Evolutionary conservation across 2,797 vertebrate genomes (phyloP), one percentile per base, ranked within the genome.

Genomic region (Schizothorax lantsangensis): DNA sequence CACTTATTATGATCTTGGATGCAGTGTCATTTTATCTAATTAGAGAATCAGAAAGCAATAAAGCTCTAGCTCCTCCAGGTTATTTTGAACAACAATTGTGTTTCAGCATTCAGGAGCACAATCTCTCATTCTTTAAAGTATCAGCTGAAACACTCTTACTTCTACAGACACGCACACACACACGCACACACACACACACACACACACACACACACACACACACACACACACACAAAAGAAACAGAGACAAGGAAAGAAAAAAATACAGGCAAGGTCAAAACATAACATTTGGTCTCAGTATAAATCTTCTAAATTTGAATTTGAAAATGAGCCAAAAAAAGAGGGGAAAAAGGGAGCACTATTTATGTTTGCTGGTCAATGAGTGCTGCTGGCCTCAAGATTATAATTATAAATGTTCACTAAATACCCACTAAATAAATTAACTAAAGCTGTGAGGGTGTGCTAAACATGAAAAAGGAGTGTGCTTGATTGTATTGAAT

Each of bases 11-110:
- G 21, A 73, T 83, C 38, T 45, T 30, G 15, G 11, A 64, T 36
- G 7, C 2, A 8, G 33, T 45, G 43, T 14, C 1, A 36, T 49
- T 66, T 66, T 6, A 36, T 64, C 8, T 45, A 66, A 36, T 12
- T 33, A 84, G 43, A 74, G n/a, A 83, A 12, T 83, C n/a, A 74
- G 6, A 75, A 62, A 30, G 21, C 26, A 74, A 62, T 30, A 73
- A 64, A 84, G 19, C 54, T 74, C 11, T 8, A 74, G 43, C 57
- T 75, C 57, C 54, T 84, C 21, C 26, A 77, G 43, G 43, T 38
- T 43, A 77, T n/a, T 36, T 21, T 49, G 57, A 77, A 49, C n/a
- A 38, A 47, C 8, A 6, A 38, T 49, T 77, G 59, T 21, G 30
- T 74, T 26, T 8, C 21, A 64, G 72, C 40, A 23, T 38, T 77